phyloP scores from a whole-genome alignment of 2,797 vertebrate genomes.

The Rallus crepitans region DNA sequence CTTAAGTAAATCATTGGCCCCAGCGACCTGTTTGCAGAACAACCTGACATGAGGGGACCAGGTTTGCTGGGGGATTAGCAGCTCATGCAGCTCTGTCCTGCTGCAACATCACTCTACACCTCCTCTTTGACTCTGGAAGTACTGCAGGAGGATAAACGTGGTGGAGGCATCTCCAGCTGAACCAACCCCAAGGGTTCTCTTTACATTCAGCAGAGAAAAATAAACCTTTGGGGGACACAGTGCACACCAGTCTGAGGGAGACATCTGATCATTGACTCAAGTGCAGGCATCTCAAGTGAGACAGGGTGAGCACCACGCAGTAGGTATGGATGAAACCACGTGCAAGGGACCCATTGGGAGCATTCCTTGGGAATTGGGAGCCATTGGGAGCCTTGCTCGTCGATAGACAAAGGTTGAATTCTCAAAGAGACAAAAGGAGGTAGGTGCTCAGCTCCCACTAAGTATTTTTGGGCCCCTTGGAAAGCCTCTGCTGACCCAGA shows the following conservation, averaged over 20 bases:
- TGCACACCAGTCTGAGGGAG: neutral
- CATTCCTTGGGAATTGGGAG: neutral
- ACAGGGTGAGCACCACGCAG: accelerated
- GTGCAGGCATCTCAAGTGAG: neutral
- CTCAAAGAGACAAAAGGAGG: neutral
- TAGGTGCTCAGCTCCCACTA: neutral
- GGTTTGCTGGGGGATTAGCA: neutral
- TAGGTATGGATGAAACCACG: accelerated
- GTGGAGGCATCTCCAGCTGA: neutral
- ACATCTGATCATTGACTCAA: neutral
- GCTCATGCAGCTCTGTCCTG: neutral
- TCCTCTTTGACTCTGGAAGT: neutral
- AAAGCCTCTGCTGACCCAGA: neutral
- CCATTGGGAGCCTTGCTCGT: neutral
- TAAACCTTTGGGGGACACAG: neutral
- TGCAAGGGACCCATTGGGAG: neutral
- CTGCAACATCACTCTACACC: neutral
- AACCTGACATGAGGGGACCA: neutral
- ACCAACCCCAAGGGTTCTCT: neutral
- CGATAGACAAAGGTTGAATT: neutral
- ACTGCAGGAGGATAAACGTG: neutral
- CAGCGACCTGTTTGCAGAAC: neutral
- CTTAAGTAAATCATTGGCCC: neutral
- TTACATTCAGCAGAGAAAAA: neutral
- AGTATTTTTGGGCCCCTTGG: neutral